Evolutionary conservation across 2,888 invertebrate species (phyloP).

Genomic region (Nomada ferruginata): DNA sequence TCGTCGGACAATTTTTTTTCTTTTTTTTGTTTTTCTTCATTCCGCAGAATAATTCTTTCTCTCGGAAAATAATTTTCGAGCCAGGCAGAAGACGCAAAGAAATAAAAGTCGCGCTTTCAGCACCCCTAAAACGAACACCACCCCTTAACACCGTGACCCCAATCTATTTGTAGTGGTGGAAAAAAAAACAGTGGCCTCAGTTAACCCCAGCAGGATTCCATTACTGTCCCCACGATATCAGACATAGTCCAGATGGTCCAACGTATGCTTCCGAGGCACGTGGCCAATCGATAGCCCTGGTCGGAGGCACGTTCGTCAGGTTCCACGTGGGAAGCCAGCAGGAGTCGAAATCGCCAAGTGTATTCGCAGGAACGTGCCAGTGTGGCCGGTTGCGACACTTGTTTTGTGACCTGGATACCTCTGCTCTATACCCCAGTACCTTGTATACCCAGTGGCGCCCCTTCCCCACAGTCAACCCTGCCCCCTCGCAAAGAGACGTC

Average conservation of each 20-base stretch:
- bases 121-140: no score
- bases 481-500: slow-evolving; percentile 36
- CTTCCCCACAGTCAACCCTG: slow-evolving; percentile 4
- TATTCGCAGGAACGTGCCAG: slow-evolving; percentile 57
- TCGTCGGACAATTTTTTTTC: no score
- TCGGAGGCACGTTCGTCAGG: slow-evolving; percentile 24
- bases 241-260: not conserved
- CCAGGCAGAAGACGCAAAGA: no score
- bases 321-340: slow-evolving; percentile 19
- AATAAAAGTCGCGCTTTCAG: no score
- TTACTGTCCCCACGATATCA: not conserved
- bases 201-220: slow-evolving; percentile 12
- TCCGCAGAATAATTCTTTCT: no score
- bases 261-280: slow-evolving; percentile 1
- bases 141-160: no score
- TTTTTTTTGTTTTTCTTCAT: no score
- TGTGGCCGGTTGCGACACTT: slow-evolving; percentile 77
- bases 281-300: slow-evolving; percentile 37
- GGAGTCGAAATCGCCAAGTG: slow-evolving; percentile 41
- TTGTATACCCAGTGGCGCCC: slow-evolving; percentile 13
- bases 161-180: not conserved
- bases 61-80: no score
- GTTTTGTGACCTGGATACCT: slow-evolving; percentile 80
- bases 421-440: slow-evolving; percentile 59
- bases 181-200: not conserved